Evolutionary conservation across 2,888 invertebrate species (phyloP), one percentile per base, ranked within the genome.

Genomic region (Terebella lapidaria): DNA sequence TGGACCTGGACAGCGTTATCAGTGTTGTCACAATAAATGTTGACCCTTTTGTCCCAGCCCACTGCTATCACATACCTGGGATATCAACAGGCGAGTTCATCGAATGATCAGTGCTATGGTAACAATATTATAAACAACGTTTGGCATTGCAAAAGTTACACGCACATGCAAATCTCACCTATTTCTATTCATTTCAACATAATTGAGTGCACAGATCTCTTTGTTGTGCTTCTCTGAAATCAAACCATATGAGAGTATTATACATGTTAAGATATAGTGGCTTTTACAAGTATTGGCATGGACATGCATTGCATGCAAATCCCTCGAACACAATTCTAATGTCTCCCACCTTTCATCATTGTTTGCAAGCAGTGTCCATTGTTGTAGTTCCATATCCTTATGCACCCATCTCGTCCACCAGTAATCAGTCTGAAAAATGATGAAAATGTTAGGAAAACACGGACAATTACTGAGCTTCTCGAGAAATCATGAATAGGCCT

Each of bases 321-420:
- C n/a, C n/a, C n/a, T n/a, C n/a, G n/a, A n/a, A n/a, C n/a, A n/a
- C n/a, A n/a, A n/a, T n/a, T n/a, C n/a, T n/a, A n/a, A n/a, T n/a
- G n/a, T n/a, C n/a, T 20, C 49, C 22, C 15, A 67, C 70, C 67
- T 67, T 72, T 73, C 52, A 58, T 64, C 57, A 74, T 60, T 22
- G 68, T 72, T 58, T 74, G 72, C 22, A 81, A 71, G 64, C 80
- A 78, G 61, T 81, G 79, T 1, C 80, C 81, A 67, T 81, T 81
- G 67, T 81, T 80, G 64, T 78, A 80, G 64, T 81, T 81, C 81
- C 81, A 81, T 18, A 81, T 73, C 56, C 70, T 71, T 5, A 80
- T 67, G 29, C 71, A 63, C 1, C 81, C 81, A 69, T 81, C 80
- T 61, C 79, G 64, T 2, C 78, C 79, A 22, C 79, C 81, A 27